These are phyloP conservation scores for Salminus brasiliensis DNA, from an alignment of 2,113 vertebrate genomes.

Conservation along the genomic window DNA sequence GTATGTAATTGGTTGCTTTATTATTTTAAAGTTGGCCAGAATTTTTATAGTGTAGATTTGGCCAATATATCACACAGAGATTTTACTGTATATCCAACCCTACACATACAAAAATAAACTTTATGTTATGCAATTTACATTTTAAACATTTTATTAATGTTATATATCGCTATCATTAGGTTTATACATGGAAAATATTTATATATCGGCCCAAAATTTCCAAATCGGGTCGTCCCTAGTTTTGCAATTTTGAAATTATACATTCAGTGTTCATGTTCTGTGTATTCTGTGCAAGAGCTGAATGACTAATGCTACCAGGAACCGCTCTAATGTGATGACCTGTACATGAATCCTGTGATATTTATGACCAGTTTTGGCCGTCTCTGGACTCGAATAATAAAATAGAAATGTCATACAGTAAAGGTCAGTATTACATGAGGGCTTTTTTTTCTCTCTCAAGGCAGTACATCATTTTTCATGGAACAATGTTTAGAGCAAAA, in stretches of 20 bases:
- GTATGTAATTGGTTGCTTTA: too few relatives aligned
- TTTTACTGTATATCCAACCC: too few relatives aligned
- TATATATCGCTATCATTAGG: too few relatives aligned
- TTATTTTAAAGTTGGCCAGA: too few relatives aligned
- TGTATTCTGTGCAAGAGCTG: constrained; percentile 1
- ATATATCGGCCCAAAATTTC: too few relatives aligned
- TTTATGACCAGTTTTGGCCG: constrained; percentile 59
- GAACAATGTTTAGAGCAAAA: neutral
- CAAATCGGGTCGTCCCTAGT: too few relatives aligned
- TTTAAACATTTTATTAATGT: too few relatives aligned
- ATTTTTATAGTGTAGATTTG: too few relatives aligned
- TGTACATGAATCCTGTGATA: constrained; percentile 64
- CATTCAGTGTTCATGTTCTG: constrained; percentile 11
- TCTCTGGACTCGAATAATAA: constrained; percentile 9
- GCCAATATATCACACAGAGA: too few relatives aligned
- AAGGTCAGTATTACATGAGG: constrained; percentile 21
- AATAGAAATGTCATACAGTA: constrained; percentile 44
- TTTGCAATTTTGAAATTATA: constrained; percentile 27
- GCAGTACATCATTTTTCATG: constrained; percentile 7
- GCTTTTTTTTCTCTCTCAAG: neutral
- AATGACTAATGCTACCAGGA: constrained; percentile 64
- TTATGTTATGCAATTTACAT: too few relatives aligned
- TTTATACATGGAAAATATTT: too few relatives aligned
- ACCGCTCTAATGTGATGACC: constrained; percentile 64
- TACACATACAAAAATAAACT: too few relatives aligned